These are phyloP conservation scores for Sarcophaga carnaria DNA, from an alignment of 2,888 invertebrate species.

Conservation along the genomic window DNA sequence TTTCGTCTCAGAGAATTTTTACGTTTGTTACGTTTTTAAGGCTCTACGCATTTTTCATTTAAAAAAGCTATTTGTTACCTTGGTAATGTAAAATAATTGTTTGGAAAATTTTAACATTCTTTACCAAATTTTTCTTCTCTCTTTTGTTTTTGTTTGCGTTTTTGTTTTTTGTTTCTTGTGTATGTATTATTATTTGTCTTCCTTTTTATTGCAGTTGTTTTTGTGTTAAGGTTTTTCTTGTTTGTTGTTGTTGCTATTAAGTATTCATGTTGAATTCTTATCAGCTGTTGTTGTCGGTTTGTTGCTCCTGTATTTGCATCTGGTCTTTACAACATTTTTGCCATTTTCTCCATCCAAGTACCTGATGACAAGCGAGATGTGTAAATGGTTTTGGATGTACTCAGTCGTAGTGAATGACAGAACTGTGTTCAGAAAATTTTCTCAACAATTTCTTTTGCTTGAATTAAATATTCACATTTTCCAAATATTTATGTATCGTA, in stretches of 20 bases:
- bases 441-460: conserved; percentile 37
- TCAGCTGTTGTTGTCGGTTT: neutral
- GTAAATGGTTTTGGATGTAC: neutral
- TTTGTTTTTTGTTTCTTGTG: no score
- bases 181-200: no score
- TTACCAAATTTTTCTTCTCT: neutral
- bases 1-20: conserved; percentile 42
- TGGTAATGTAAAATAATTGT: conserved; percentile 51
- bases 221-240: neutral
- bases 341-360: conserved; percentile 37
- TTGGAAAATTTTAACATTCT: neutral
- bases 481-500: neutral
- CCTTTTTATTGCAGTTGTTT: neutral
- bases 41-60: neutral
- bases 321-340: conserved; percentile 2
- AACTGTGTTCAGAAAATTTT: conserved; percentile 29
- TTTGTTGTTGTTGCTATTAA: conserved; percentile 15
- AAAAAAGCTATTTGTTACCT: conserved; percentile 39
- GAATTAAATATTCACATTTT: neutral
- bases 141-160: no score
- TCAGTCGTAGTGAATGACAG: conserved; percentile 25
- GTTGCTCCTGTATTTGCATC: no score
- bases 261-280: neutral
- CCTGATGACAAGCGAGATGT: neutral
- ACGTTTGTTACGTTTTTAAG: neutral